Evolutionary conservation across 2,888 invertebrate species (phyloP).

Genomic region (Euplagia quadripunctaria): DNA sequence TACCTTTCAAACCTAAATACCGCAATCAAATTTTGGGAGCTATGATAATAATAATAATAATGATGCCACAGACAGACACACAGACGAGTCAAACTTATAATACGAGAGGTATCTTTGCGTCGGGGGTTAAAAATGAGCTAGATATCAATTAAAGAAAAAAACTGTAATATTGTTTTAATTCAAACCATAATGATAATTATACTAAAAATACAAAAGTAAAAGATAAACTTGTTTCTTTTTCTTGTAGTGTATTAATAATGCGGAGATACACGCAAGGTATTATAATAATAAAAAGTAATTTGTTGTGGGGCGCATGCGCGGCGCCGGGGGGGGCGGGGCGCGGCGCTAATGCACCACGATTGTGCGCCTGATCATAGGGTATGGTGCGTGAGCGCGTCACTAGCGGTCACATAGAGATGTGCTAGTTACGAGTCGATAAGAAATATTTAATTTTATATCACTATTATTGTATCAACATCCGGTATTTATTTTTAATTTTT

Average conservation of each 20-base stretch:
- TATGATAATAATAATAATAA: no score
- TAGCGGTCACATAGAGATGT: conserved; percentile 25
- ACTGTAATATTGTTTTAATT: background rate
- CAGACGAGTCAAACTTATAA: no score
- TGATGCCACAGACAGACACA: no score
- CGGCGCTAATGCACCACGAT: conserved; percentile 63
- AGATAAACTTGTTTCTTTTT: conserved; percentile 34
- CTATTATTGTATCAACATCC: no score
- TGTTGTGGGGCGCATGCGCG: conserved; percentile 51
- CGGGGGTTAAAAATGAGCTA: background rate
- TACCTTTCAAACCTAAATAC: no score
- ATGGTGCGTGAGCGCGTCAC: conserved; percentile 48
- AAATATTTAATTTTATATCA: background rate
- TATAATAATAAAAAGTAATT: conserved; percentile 59
- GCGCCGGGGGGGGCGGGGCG: conserved; percentile 45
- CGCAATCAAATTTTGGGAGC: no score
- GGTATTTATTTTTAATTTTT: no score
- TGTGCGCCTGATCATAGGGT: conserved; percentile 62
- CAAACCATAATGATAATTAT: conserved; percentile 49
- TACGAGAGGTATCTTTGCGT: no score
- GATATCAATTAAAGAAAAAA: conserved; percentile 11
- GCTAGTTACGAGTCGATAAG: background rate
- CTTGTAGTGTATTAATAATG: conserved; percentile 40
- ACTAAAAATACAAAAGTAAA: conserved; percentile 30
- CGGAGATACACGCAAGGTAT: conserved; percentile 45